Conservation (phyloP, 2,888 invertebrate species). For the Galerucella pusilla region DNA sequence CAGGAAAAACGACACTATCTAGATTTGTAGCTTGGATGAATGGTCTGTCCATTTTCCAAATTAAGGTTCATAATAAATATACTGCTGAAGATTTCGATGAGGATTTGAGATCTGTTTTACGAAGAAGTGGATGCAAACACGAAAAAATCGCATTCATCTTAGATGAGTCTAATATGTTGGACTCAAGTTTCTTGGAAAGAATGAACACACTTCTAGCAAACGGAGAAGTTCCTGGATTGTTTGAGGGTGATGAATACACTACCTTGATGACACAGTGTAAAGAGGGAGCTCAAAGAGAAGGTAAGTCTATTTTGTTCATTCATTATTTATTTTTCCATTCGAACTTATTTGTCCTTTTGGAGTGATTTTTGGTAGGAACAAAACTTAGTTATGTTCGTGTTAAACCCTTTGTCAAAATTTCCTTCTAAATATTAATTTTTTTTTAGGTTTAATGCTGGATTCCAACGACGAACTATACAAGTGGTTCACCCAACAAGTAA, state of each 20-base stretch:
- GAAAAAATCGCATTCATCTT: slow-evolving; percentile 99
- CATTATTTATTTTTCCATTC: neutral
- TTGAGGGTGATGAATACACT: slow-evolving; percentile 98
- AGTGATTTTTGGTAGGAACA: too few relatives aligned
- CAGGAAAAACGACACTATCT: slow-evolving; percentile 98
- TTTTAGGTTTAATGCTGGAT: slow-evolving; percentile 89
- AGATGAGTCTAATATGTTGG: slow-evolving; percentile 98
- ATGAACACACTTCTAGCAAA: slow-evolving; percentile 99
- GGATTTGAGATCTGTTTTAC: slow-evolving; percentile 89
- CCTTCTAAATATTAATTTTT: slow-evolving; percentile 14
- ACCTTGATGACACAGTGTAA: slow-evolving; percentile 99
- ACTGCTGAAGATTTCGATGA: slow-evolving; percentile 99
- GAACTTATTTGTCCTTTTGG: too few relatives aligned
- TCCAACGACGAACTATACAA: slow-evolving; percentile 98
- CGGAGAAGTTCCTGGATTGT: slow-evolving; percentile 95
- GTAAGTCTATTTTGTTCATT: slow-evolving; percentile 42
- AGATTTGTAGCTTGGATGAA: slow-evolving; percentile 99
- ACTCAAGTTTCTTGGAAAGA: slow-evolving; percentile 97
- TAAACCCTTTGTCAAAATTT: neutral
- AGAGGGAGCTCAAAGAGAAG: slow-evolving; percentile 98
- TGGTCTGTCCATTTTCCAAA: slow-evolving; percentile 98
- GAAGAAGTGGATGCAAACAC: slow-evolving; percentile 91
- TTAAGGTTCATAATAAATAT: slow-evolving; percentile 99
- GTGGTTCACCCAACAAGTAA: slow-evolving; percentile 99
- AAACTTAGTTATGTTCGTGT: too few relatives aligned